Evolutionary conservation across 2,113 vertebrate species (phyloP).

Genomic region (Pterocles gutturalis): DNA sequence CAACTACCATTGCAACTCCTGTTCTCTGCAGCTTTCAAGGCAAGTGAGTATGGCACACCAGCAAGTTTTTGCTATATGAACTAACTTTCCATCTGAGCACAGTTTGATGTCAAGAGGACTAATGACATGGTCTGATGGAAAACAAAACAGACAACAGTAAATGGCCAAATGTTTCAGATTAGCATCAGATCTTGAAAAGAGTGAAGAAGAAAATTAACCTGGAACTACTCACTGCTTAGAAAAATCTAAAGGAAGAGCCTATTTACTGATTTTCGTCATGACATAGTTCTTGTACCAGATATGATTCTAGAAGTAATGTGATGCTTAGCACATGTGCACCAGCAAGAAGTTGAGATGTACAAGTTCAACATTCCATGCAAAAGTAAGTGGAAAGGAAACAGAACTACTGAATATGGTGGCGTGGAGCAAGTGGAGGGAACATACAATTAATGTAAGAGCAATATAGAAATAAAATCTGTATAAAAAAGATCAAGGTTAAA

Average conservation of each 20-base stretch:
- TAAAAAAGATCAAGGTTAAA: background rate
- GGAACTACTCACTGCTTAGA: background rate
- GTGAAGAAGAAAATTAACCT: background rate
- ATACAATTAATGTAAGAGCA: background rate
- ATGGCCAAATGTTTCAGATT: background rate
- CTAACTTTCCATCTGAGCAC: background rate
- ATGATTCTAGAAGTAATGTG: background rate
- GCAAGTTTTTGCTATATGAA: background rate
- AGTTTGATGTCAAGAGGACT: background rate
- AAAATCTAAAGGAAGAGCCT: background rate
- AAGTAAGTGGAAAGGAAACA: background rate
- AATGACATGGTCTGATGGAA: background rate
- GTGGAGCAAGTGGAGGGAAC: background rate
- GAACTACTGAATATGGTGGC: background rate
- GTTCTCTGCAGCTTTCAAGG: background rate
- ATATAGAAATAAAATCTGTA: background rate
- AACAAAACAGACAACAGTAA: conserved; percentile 4
- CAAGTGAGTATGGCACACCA: background rate
- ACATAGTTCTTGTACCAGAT: background rate
- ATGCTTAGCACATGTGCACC: background rate
- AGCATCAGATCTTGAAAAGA: background rate
- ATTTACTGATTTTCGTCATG: background rate
- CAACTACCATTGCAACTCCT: fast-evolving
- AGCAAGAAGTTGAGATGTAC: background rate
- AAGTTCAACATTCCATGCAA: background rate